Base-by-base conservation (phyloP, 2,888 invertebrate species). In the Drosophila limbata region DNA sequence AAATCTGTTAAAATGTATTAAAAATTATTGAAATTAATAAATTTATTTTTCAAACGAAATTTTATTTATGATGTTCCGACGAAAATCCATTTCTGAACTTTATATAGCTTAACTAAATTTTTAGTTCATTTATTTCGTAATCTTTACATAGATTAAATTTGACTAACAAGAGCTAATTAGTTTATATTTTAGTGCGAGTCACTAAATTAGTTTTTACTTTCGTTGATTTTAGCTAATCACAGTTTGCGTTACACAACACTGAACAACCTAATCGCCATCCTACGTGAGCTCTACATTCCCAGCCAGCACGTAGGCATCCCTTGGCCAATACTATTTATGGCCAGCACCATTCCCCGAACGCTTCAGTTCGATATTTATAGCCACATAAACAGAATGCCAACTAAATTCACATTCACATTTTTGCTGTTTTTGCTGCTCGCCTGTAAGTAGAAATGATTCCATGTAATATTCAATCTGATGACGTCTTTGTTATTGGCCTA, bases 261-360 rank as follows among this genome's bases (percentile, higher is more conserved):
- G 0, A 3, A 25, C 4, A 8, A 10, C 6, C 6, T 51, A 67
- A 81, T 78, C 69, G 55, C n/a, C 8, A 1, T 55, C 11, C 35
- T 71, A 75, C 80, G 85, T 80, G 80, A 13, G 5, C 8, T 13
- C 51, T 9, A 4, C 15, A 15, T n/a, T 19, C 1, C 45, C 55
- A 39, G 17, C 4, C 4, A 11, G 63, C 80, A 85, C 85, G 85
- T 82, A 79, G 33, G 4, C 9, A 21, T 15, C 1, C 5, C 25
- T 25, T 50, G 39, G 25, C 4, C 40, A n/a, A n/a, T 19, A 21
- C 72, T 82, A 79, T 82, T 79, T 85, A 80, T 68, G 40, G 39
- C 39, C 13, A n/a, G 33, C 42, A 9, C 4, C 21, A 19, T 10
- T 17, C 17, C n/a, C 9, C 0, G 11, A 57, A 59, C 33, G 15